Base-by-base conservation (phyloP, 2,797 vertebrate species). In the Enteromius viviparus region DNA sequence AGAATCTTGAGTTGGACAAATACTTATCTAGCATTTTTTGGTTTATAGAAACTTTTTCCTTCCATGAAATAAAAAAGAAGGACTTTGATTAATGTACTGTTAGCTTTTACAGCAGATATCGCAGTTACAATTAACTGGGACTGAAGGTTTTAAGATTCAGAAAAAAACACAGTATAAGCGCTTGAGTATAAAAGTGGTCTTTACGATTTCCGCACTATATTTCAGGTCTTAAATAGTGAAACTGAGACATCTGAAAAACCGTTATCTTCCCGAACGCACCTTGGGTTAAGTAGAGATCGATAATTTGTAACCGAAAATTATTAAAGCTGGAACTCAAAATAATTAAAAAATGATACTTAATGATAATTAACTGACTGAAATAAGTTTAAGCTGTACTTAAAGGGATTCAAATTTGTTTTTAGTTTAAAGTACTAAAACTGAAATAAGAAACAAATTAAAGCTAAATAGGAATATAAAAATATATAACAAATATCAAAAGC, bases 1-100 rank as follows among this genome's bases (percentile, higher is more conserved):
- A 12, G 29, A 45, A 45, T 80, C 37, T 53, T 55, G 42, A 19
- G 26, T 34, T 72, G 68, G 69, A 51, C 58, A 34, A 69, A 81
- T 81, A 19, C 47, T 51, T 66, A 49, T 47, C 34, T 58, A 26
- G 37, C 51, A 70, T 58, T 58, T 80, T 58, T 21, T 17, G 23
- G 6, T 58, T 70, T 47, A 53, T 45, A 26, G 12, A 40, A 76
- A 58, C 37, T 21, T 47, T 14, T 62, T 6, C 8, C 55, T 76
- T 60, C n/a, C 0, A 4, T 62, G 34, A 45, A 60, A 19, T 42
- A 37, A 21, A 76, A 60, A 76, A 14, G 10, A 23, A 8, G 49
- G 9, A 23, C 53, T 76, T 23, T 40, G 12, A 58, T 40, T 76
- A 76, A 40, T 58, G 34, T 5, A 75, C 32, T 40, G 29, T 12